Evolutionary conservation across 2,888 invertebrate species (phyloP).

Genomic region (Drosophila suboccidentalis): DNA sequence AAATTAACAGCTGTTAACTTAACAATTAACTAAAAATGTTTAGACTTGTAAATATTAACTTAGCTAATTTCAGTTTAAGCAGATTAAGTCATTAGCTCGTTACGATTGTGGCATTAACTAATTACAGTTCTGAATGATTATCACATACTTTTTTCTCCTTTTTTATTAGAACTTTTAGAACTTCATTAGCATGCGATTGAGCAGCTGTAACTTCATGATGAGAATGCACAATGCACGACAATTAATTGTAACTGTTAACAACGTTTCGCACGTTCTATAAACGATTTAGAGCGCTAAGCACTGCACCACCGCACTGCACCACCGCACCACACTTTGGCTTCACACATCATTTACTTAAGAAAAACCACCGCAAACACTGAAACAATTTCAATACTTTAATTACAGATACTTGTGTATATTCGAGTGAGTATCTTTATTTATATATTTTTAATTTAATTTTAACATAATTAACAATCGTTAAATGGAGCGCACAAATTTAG

Average conservation of each 20-base stretch:
- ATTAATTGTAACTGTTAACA: slow-evolving; percentile 52
- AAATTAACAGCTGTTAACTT: neutral
- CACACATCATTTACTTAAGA: slow-evolving; percentile 23
- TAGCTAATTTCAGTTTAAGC: neutral
- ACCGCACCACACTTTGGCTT: slow-evolving; percentile 35
- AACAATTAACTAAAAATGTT: neutral
- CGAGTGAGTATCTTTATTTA: slow-evolving; percentile 12
- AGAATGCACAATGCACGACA: slow-evolving; percentile 24
- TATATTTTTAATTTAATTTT: slow-evolving; percentile 24
- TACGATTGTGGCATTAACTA: neutral
- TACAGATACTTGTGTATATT: slow-evolving; percentile 13
- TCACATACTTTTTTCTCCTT: slow-evolving; percentile 25
- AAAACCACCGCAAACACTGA: slow-evolving; percentile 12
- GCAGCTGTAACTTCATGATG: slow-evolving; percentile 49
- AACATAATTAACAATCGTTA: slow-evolving; percentile 41
- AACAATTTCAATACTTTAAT: slow-evolving; percentile 11
- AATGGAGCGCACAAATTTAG: slow-evolving; percentile 39
- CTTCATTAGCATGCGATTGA: slow-evolving; percentile 55
- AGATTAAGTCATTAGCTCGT: neutral
- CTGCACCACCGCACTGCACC: slow-evolving; percentile 40
- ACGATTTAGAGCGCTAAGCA: slow-evolving; percentile 54
- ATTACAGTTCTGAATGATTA: neutral
- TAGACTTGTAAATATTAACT: neutral
- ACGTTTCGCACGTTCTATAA: slow-evolving; percentile 65
- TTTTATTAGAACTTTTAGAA: slow-evolving; percentile 11